phyloP scores from a whole-genome alignment of 1,140 invertebrate genomes.

The Carcinoscorpius rotundicauda region DNA sequence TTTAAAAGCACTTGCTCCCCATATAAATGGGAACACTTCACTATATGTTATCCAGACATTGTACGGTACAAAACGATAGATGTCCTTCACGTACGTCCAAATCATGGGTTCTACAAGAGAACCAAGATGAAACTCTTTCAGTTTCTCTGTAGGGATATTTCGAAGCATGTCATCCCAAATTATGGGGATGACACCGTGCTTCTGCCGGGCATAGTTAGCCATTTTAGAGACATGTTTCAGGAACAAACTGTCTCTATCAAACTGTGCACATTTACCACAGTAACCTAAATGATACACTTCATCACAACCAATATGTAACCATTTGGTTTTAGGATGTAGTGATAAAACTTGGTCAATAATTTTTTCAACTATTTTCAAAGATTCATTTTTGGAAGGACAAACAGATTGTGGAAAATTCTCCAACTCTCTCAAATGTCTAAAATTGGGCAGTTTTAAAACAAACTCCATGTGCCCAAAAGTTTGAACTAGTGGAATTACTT shows the following conservation, averaged over 20 bases:
- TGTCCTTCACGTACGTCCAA: slow-evolving; percentile 46
- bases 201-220: slow-evolving; percentile 31
- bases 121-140: slow-evolving; percentile 45
- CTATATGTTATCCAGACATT: slow-evolving; percentile 65
- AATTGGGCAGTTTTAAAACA: slow-evolving; percentile 66
- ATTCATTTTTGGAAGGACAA: slow-evolving; percentile 61
- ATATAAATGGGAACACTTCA: slow-evolving; percentile 66
- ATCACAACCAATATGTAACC: slow-evolving; percentile 49
- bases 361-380: slow-evolving; percentile 51
- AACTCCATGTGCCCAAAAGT: slow-evolving; percentile 94
- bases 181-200: slow-evolving; percentile 42
- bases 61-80: slow-evolving; percentile 41
- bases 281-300: slow-evolving; percentile 59
- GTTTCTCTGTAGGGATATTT: slow-evolving; percentile 38
- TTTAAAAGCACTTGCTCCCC: slow-evolving; percentile 84
- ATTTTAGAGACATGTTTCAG: slow-evolving; percentile 49
- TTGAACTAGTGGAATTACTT: slow-evolving; percentile 83
- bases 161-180: slow-evolving; percentile 95
- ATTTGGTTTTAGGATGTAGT: slow-evolving; percentile 36
- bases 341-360: slow-evolving; percentile 69
- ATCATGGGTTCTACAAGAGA: slow-evolving; percentile 70
- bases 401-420: slow-evolving; percentile 62
- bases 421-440: slow-evolving; percentile 60
- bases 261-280: slow-evolving; percentile 50
- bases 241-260: slow-evolving; percentile 47